A percentile compares a stretch with the other conserved stretches of the same genome.
Conservation (phyloP, 2,888 invertebrate genomes). For the Acanthococcus lagerstroemiae region DNA sequence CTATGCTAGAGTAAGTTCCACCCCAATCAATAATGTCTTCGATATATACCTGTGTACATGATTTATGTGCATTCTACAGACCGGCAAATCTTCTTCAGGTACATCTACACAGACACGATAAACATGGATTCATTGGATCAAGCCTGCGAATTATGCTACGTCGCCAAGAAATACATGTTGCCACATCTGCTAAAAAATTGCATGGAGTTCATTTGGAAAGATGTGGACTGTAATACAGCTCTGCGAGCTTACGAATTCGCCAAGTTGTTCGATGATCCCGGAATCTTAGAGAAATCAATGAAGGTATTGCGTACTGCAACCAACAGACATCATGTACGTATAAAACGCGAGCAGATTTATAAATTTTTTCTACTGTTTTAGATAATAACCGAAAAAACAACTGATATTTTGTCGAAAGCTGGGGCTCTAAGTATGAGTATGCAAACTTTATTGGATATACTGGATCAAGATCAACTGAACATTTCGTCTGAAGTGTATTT, state of each 20-base stretch:
- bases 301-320: conserved; percentile 48
- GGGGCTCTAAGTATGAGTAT: conserved; percentile 70
- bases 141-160: conserved; percentile 77
- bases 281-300: conserved; percentile 69
- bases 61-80: too few species aligned
- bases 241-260: conserved; percentile 80
- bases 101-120: conserved; percentile 73
- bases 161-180: conserved; percentile 79
- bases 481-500: conserved; percentile 66
- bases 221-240: conserved; percentile 66
- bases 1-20: conserved; percentile 57
- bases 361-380: conserved; percentile 41
- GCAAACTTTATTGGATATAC: conserved; percentile 60
- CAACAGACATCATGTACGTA: neutral
- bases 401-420: conserved; percentile 60
- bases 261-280: conserved; percentile 69
- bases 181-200: conserved; percentile 74
- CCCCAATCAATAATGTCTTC: too few species aligned
- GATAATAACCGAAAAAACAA: conserved; percentile 67
- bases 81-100: conserved; percentile 48
- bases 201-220: conserved; percentile 73
- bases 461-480: conserved; percentile 62
- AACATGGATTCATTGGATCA: conserved; percentile 72
- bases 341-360: neutral
- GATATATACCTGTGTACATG: too few species aligned